phyloP scores from a whole-genome alignment of 2,113 vertebrate genomes.

The Perca fluviatilis region DNA sequence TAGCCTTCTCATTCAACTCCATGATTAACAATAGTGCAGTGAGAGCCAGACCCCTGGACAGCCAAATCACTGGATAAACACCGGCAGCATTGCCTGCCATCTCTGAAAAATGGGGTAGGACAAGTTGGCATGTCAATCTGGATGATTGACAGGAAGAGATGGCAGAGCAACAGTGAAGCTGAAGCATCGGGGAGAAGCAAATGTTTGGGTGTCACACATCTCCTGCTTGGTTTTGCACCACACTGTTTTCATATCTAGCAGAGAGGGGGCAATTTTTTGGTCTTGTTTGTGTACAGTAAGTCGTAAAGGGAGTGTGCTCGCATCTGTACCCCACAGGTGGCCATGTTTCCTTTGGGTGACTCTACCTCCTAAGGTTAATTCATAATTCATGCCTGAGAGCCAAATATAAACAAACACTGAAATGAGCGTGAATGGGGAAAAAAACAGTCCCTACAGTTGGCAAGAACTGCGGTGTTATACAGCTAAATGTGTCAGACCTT shows the following conservation, averaged over 20 bases:
- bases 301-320: conserved; percentile 20
- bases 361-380: conserved; percentile 66
- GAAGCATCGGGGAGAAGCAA: conserved; percentile 55
- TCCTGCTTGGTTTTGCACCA: conserved; percentile 35
- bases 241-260: conserved; percentile 27
- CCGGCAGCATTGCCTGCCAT: conserved; percentile 50
- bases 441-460: conserved; percentile 37
- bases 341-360: conserved; percentile 60
- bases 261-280: conserved; percentile 49
- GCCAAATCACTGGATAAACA: conserved; percentile 70
- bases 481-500: conserved; percentile 77
- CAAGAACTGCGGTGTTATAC: conserved; percentile 48
- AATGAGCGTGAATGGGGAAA: conserved; percentile 40
- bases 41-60: conserved; percentile 61
- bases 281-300: conserved; percentile 59
- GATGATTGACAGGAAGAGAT: conserved; percentile 70
- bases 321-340: conserved; percentile 65
- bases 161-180: conserved; percentile 44
- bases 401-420: conserved; percentile 68
- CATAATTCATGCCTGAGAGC: conserved; percentile 70
- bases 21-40: conserved; percentile 72
- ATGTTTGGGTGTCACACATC: conserved; percentile 54
- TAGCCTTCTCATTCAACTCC: conserved; percentile 70
- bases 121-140: conserved; percentile 65
- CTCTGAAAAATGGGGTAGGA: conserved; percentile 55